phyloP scores from a whole-genome alignment of 1,140 invertebrate genomes.

The Carcinoscorpius rotundicauda region DNA sequence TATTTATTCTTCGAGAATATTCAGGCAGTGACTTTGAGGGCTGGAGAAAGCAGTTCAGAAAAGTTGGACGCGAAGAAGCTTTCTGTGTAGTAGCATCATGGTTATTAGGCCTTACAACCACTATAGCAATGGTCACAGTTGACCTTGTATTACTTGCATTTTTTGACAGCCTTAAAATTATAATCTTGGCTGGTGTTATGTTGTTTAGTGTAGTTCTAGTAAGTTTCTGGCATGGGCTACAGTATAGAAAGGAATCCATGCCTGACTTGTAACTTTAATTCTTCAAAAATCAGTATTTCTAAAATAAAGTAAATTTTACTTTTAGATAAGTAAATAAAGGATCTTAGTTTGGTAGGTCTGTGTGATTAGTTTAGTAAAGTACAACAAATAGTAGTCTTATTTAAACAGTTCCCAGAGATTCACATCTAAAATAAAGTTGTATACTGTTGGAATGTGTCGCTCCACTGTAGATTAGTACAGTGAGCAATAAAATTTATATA shows the following conservation, averaged over 20 bases:
- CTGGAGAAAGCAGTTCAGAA: not conserved
- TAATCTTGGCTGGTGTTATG: not conserved
- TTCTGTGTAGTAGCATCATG: not conserved
- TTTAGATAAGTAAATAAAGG: no score
- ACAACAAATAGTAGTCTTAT: no score
- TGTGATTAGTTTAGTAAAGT: no score
- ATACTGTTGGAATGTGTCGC: no score
- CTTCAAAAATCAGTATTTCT: no score
- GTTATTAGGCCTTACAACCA: not conserved
- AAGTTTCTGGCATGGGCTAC: not conserved
- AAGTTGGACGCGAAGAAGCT: conserved; percentile 1
- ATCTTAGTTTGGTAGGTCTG: no score
- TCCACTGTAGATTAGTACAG: no score
- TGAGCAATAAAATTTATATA: no score
- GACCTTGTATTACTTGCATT: not conserved
- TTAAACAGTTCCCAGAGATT: no score
- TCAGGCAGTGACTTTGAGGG: not conserved
- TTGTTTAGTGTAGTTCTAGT: not conserved
- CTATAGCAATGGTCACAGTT: not conserved
- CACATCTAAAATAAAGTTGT: no score
- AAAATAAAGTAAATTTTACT: no score
- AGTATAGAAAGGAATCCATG: not conserved
- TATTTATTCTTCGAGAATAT: not conserved
- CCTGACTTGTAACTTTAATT: not conserved
- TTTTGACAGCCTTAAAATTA: not conserved